Evolutionary conservation across 2,113 vertebrate species (phyloP).

Genomic region (Charina bottae): DNA sequence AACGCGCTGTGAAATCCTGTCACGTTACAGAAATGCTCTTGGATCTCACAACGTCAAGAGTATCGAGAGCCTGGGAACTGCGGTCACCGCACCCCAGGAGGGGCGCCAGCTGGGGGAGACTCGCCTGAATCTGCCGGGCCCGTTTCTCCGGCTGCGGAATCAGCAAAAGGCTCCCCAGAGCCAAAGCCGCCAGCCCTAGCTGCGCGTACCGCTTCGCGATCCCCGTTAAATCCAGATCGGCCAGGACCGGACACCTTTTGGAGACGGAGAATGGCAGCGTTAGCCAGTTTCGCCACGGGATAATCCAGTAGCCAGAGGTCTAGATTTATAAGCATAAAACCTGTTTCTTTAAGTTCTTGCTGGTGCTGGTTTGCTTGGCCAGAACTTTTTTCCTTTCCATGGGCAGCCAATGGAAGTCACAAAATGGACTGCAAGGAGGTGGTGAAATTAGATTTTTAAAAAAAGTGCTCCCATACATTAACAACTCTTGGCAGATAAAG

Average conservation of each 20-base stretch:
- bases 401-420: not conserved
- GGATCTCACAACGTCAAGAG: not conserved
- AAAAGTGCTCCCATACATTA: not conserved
- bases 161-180: constrained; percentile 89
- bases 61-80: not conserved
- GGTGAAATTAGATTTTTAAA: not conserved
- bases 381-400: not conserved
- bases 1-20: not conserved
- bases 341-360: not conserved
- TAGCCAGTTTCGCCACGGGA: not conserved
- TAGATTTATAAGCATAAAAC: no score
- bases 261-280: not conserved
- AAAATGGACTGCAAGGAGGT: not conserved
- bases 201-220: constrained; percentile 90
- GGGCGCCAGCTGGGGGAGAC: not conserved
- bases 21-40: not conserved
- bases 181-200: constrained; percentile 84
- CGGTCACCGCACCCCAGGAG: not conserved
- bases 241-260: constrained; percentile 88
- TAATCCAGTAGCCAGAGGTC: no score
- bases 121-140: constrained; percentile 87
- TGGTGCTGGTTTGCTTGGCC: not conserved
- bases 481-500: no score
- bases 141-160: constrained; percentile 84
- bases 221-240: constrained; percentile 86